A percentile compares a stretch with the other conserved stretches of the same genome.
These are phyloP conservation scores for Megaptera novaeangliae DNA, from an alignment of 2,113 vertebrate species.

Conservation along the genomic window DNA sequence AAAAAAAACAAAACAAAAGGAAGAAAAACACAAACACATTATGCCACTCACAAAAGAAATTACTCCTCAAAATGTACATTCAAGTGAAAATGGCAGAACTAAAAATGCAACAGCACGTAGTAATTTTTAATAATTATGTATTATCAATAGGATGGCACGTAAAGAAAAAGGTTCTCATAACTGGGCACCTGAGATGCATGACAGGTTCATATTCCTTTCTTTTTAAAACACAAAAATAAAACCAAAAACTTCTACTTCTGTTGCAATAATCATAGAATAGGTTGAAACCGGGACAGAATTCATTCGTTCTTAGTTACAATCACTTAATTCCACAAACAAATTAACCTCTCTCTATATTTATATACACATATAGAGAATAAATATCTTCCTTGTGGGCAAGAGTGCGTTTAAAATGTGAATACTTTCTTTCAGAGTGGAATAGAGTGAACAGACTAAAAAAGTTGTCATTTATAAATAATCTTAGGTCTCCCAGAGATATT, in stretches of 20 bases:
- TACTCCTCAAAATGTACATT: not conserved
- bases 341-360: not conserved
- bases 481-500: not conserved
- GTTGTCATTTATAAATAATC: not conserved
- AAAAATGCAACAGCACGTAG: not conserved
- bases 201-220: not conserved
- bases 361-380: not conserved
- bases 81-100: not conserved
- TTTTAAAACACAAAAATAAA: conserved; percentile 27
- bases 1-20: conserved; percentile 47
- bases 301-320: not conserved
- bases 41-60: not conserved
- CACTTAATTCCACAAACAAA: not conserved
- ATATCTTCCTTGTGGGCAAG: not conserved
- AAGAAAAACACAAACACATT: not conserved
- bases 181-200: no score
- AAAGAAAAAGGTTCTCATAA: not conserved
- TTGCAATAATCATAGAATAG: not conserved
- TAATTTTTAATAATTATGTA: not conserved
- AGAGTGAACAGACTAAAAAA: not conserved
- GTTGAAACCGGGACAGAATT: conserved; percentile 24
- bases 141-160: not conserved
- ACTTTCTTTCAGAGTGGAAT: not conserved
- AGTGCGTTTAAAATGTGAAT: not conserved
- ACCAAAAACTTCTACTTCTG: not conserved